A percentile compares a stretch with the other conserved stretches of the same genome.
phyloP scores from a whole-genome alignment of 2,797 vertebrate genomes.

The Protonibea diacanthus region DNA sequence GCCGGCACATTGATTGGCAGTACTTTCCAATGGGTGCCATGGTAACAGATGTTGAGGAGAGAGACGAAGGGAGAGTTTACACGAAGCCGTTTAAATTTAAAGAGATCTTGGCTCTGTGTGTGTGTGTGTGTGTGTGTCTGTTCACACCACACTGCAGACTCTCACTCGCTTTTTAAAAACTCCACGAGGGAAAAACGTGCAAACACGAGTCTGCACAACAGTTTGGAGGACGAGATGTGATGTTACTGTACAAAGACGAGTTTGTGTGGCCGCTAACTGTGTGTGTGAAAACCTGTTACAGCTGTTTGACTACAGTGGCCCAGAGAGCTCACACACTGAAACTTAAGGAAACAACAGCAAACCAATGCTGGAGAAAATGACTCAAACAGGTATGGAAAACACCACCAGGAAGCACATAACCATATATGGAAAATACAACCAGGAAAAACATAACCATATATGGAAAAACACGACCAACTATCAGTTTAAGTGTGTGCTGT shows the following conservation, averaged over 20 bases:
- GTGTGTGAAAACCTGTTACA: background rate
- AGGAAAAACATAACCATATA: too few relatives aligned
- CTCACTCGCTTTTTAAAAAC: constrained; percentile 15
- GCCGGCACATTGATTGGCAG: constrained; percentile 56
- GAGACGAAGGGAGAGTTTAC: background rate
- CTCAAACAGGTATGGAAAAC: too few relatives aligned
- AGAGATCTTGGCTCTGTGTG: too few relatives aligned
- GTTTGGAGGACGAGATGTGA: background rate
- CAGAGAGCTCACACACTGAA: background rate
- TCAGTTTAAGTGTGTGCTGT: too few relatives aligned
- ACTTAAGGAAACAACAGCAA: too few relatives aligned
- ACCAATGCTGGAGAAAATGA: too few relatives aligned
- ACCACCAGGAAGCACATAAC: too few relatives aligned
- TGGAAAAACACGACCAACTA: too few relatives aligned
- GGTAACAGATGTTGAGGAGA: constrained; percentile 68
- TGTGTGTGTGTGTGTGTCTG: background rate
- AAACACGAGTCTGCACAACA: background rate
- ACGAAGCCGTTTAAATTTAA: background rate
- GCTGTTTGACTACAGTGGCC: background rate
- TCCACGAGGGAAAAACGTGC: background rate
- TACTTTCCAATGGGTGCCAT: constrained; percentile 65
- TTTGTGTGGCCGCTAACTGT: background rate
- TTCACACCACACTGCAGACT: background rate
- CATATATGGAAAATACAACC: too few relatives aligned
- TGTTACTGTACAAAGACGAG: background rate